Evolutionary conservation across 2,888 invertebrate species (phyloP).

Genomic region (Phasia obesa): DNA sequence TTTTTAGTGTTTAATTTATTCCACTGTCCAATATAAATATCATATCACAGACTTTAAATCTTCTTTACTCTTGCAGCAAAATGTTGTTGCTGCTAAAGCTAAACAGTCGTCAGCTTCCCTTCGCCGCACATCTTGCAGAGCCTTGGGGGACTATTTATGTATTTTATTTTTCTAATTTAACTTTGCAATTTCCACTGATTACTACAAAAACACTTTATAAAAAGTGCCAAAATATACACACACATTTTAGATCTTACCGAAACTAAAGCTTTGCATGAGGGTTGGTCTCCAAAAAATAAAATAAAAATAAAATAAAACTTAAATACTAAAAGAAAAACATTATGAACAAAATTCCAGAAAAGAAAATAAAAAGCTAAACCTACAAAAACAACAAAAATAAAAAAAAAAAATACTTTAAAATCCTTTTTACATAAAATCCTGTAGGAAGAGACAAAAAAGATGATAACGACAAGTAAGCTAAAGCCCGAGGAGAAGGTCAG

Average conservation of each 20-base stretch:
- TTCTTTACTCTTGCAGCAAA: slow-evolving; percentile 35
- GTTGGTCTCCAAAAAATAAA: neutral
- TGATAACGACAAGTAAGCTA: neutral
- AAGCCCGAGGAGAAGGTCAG: slow-evolving; percentile 29
- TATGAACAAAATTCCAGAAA: slow-evolving; percentile 35
- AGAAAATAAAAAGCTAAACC: slow-evolving; percentile 24
- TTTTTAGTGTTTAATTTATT: slow-evolving; percentile 53
- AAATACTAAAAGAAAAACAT: slow-evolving; percentile 45
- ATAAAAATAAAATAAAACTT: neutral
- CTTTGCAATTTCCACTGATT: slow-evolving; percentile 69
- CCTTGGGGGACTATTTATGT: slow-evolving; percentile 61
- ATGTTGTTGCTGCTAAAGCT: neutral
- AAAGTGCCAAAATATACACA: slow-evolving; percentile 62
- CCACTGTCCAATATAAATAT: slow-evolving; percentile 54
- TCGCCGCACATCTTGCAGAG: slow-evolving; percentile 56
- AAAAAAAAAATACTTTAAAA: slow-evolving; percentile 23
- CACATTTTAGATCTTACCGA: slow-evolving; percentile 21
- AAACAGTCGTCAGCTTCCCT: slow-evolving; percentile 36
- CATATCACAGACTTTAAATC: slow-evolving; percentile 62
- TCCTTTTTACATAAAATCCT: slow-evolving; percentile 33
- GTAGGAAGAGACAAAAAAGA: slow-evolving; percentile 21
- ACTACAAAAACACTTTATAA: slow-evolving; percentile 65
- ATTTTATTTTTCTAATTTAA: slow-evolving; percentile 69
- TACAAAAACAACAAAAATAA: neutral
- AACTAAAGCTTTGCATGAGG: neutral